These are phyloP conservation scores for Dynastes maya DNA, from an alignment of 2,888 invertebrate species.

Conservation along the genomic window DNA sequence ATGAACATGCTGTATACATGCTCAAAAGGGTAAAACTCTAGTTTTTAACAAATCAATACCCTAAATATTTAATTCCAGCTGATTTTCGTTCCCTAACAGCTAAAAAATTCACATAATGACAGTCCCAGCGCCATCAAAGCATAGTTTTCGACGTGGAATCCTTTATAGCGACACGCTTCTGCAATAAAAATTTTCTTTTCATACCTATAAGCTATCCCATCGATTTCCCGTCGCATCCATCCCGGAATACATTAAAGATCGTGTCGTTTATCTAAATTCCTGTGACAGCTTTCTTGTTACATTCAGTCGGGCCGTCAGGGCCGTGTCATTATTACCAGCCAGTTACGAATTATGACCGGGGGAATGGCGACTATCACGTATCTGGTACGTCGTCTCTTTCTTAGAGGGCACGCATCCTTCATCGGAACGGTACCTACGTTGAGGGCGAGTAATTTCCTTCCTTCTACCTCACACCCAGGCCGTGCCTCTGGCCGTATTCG, in stretches of 20 bases:
- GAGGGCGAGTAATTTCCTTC: constrained; percentile 11
- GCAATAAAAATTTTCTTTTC: too few species aligned
- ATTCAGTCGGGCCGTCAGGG: constrained; percentile 29
- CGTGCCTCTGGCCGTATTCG: background rate
- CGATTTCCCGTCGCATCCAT: constrained; percentile 50
- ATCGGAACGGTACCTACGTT: background rate
- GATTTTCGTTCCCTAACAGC: too few species aligned
- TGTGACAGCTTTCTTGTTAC: constrained; percentile 54
- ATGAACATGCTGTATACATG: too few species aligned
- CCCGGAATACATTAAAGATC: constrained; percentile 49
- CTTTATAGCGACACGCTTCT: too few species aligned
- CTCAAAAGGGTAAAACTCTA: too few species aligned
- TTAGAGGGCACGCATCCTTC: background rate
- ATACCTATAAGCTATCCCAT: constrained; percentile 24
- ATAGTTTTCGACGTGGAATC: too few species aligned
- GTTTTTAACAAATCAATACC: too few species aligned
- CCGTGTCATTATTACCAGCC: constrained; percentile 44
- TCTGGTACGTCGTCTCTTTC: background rate
- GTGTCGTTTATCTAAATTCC: constrained; percentile 53
- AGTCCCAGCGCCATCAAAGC: too few species aligned
- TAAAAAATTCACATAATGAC: too few species aligned
- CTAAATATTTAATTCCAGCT: too few species aligned
- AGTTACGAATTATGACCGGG: constrained; percentile 35
- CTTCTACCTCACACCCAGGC: constrained; percentile 4
- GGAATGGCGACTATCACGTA: background rate